Conservation (phyloP, 37 sponge, comb jelly and placozoan species). For the Diacarnus erythraeanus region DNA sequence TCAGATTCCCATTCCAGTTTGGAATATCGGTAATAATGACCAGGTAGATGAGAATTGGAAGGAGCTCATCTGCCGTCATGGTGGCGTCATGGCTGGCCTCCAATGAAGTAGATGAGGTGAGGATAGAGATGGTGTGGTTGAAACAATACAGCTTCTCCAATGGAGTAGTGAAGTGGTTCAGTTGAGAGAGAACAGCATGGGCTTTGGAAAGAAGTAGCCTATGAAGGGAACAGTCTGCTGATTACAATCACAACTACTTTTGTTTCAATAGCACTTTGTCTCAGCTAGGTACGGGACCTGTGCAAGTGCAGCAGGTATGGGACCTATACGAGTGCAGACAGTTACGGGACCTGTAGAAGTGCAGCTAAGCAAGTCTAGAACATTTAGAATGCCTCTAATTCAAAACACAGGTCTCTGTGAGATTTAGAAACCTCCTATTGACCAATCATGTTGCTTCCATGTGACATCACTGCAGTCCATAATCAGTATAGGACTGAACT, state of each 20-base stretch:
- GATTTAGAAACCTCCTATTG: no score
- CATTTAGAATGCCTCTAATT: no score
- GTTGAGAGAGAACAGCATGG: conserved; percentile 28
- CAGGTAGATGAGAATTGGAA: conserved; percentile 88
- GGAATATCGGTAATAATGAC: conserved; percentile 89
- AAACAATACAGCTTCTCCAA: conserved; percentile 87
- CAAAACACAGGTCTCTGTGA: no score
- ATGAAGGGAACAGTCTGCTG: no score
- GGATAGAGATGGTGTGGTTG: conserved; percentile 33
- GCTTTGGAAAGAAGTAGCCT: conserved; percentile 56
- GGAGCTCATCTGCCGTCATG: conserved; percentile 93
- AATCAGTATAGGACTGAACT: no score
- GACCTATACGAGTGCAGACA: no score
- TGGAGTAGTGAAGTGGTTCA: conserved; percentile 79
- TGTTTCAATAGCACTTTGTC: neutral
- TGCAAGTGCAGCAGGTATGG: neutral
- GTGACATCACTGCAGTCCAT: no score
- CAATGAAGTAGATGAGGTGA: conserved; percentile 43
- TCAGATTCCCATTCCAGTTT: conserved; percentile 90
- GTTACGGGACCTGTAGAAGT: no score
- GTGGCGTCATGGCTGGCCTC: conserved; percentile 14
- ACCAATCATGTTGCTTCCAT: no score
- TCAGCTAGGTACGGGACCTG: neutral
- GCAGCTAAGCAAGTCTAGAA: no score
- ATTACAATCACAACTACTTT: neutral